phyloP scores from a whole-genome alignment of 2,888 invertebrate genomes.

The Andrena camellia region DNA sequence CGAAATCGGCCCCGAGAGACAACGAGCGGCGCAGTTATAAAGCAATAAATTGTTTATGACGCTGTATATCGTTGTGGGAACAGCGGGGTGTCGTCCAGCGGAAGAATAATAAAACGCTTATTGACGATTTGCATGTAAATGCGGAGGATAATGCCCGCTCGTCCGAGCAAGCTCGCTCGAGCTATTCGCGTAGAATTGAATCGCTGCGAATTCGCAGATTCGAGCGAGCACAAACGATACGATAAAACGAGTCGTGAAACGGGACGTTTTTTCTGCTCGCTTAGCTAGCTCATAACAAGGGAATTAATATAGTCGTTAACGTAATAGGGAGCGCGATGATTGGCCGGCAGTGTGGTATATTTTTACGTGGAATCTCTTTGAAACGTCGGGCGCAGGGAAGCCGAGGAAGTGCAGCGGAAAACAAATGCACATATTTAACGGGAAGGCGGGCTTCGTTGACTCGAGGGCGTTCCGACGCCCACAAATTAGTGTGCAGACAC shows the following conservation, averaged over 20 bases:
- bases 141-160: constrained; percentile 24
- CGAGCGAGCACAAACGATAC: background rate
- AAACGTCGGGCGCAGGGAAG: background rate
- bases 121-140: constrained; percentile 55
- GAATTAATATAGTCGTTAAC: constrained; percentile 15
- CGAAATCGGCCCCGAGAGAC: constrained; percentile 10
- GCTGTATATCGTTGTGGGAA: constrained; percentile 47
- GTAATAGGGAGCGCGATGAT: constrained; percentile 1
- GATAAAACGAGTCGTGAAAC: constrained; percentile 8
- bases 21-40: constrained; percentile 52
- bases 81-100: constrained; percentile 21
- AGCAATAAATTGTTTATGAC: constrained; percentile 66
- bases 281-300: background rate
- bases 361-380: constrained; percentile 12
- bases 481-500: constrained; percentile 82
- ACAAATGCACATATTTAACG: constrained; percentile 77
- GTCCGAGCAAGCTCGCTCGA: background rate
- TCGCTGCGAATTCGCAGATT: constrained; percentile 9
- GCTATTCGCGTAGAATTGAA: constrained; percentile 35
- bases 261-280: background rate
- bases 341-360: background rate
- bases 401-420: constrained; percentile 72
- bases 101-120: constrained; percentile 53
- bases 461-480: constrained; percentile 78
- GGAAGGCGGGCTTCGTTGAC: constrained; percentile 72